phyloP scores from a whole-genome alignment of 1,140 invertebrate genomes.

The Drepana arcuata region DNA sequence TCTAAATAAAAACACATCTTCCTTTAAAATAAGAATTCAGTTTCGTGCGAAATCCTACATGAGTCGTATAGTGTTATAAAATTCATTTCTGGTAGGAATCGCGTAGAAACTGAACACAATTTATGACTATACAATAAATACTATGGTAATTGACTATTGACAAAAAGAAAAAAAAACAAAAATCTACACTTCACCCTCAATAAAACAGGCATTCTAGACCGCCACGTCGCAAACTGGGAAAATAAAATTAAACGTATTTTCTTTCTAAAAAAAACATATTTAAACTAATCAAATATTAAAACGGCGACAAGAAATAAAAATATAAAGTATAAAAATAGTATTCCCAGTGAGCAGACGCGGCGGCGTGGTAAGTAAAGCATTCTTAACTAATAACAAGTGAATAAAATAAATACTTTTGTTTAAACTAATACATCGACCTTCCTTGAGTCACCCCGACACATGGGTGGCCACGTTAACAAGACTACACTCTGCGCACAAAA shows the following conservation, averaged over 20 bases:
- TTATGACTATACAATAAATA: conserved; percentile 32
- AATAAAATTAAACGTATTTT: conserved; percentile 23
- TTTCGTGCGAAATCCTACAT: conserved; percentile 14
- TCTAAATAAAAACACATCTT: conserved; percentile 24
- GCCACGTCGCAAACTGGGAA: conserved; percentile 15
- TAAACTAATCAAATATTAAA: conserved; percentile 16
- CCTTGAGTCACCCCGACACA: too few relatives aligned
- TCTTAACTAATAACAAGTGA: conserved; percentile 29
- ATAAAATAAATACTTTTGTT: conserved; percentile 37
- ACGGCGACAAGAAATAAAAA: conserved; percentile 13
- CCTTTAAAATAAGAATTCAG: conserved; percentile 24
- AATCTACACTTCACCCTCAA: conserved; percentile 17
- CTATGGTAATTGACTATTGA: conserved; percentile 37
- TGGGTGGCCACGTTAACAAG: too few relatives aligned
- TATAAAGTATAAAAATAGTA: conserved; percentile 21
- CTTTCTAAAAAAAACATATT: conserved; percentile 19
- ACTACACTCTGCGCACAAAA: too few relatives aligned
- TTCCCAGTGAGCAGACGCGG: conserved; percentile 16
- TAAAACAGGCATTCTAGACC: conserved; percentile 7
- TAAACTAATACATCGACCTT: conserved; percentile 14
- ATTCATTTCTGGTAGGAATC: too few relatives aligned
- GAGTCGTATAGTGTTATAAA: too few relatives aligned
- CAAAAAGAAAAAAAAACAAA: conserved; percentile 24
- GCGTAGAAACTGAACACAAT: conserved; percentile 30
- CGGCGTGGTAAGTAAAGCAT: conserved; percentile 24